Evolutionary conservation across 2,888 invertebrate genomes (phyloP), one percentile per base, ranked within the genome.

Genomic region (Malachius bipustulatus): DNA sequence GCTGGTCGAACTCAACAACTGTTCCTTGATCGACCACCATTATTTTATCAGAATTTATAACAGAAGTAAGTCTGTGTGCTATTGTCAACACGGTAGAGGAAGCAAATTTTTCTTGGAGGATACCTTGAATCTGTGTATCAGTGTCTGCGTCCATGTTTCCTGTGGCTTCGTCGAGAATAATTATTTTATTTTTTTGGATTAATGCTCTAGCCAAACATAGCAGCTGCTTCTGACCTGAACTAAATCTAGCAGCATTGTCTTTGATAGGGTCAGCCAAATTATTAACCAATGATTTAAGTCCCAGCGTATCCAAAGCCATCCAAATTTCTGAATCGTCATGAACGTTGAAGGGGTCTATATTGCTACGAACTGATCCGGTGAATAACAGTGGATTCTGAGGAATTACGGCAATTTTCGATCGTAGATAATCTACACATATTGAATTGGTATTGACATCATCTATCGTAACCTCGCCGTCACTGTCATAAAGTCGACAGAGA

Each of bases 401-500:
- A 33, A 70, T 69, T 36, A 69, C 66, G 12, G 67, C 63, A 32
- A 69, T 63, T 33, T 61, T 60, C 6, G 62, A 55, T 10, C 69
- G 51, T 9, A 69, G 52, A 30, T 43, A 46, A 33, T 54, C 41
- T 13, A 77, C 56, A 2, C 69, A 67, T 15, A 77, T 59, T 1
- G 49, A 47, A 34, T 50, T 50, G 4, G 48, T 52, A 36, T 53
- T 46, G 2, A 52, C 46, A 38, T 27, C 48, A 34, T 55, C 55
- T 29, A 56, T 52, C 37, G 72, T 57, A 24, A 96, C 78, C 13
- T 70, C 65, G 0, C 94, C 94, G 29, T 77, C 75, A 32, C 79
- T 69, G 41, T 78, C 79, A 4, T 83, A 79, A 40, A 96, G 38
- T 11, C 38, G 12, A 60, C 89, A 90, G 14, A 91, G 62, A 2